Evolutionary conservation across 2,797 vertebrate species (phyloP), one percentile per base, ranked within the genome.

Genomic region (Peromyscus nudipes): DNA sequence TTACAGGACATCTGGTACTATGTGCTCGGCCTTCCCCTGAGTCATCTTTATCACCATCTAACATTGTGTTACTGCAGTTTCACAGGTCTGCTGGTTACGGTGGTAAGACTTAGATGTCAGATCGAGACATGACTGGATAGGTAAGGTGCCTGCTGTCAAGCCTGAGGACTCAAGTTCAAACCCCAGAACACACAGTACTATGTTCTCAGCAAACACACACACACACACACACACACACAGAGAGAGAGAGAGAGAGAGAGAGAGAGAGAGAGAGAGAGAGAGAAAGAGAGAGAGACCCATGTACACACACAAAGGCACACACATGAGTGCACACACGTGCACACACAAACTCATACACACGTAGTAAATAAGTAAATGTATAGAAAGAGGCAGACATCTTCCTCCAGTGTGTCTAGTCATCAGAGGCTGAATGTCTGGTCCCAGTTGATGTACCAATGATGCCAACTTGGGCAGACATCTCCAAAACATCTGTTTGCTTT

Each of bases 1-100:
- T 96, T 84, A 93, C 57, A 94, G 81, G 86, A 93, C 94, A 95
- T 94, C 89, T 97, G 96, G 77, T 67, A 43, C 86, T 62, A 21
- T n/a, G 77, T 73, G 65, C 76, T 75, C 79, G 27, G 57, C 40
- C 31, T 89, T 94, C 91, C 77, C 34, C 79, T 19, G n/a, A 91
- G 91, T 89, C 92, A 91, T 84, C 76, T 95, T 85, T 82, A 80
- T 89, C 80, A 55, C 77, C 64, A 40, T 49, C 55, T 92, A 65
- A 29, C 73, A 13, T 91, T 37, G 43, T 87, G 69, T 89, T 85
- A 34, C 16, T 69, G 49, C 52, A 55, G 3, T 62, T 86, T 79
- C 25, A 46, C 29, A 10, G 25, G 65, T 67, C 71, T 62, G 75
- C 90, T 89, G 95, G 81, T 75, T 62, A 52, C 1, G 16, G 57